A percentile compares a stretch with the other conserved stretches of the same genome.
phyloP scores from a whole-genome alignment of 2,888 invertebrate species.

The Diploptera punctata region DNA sequence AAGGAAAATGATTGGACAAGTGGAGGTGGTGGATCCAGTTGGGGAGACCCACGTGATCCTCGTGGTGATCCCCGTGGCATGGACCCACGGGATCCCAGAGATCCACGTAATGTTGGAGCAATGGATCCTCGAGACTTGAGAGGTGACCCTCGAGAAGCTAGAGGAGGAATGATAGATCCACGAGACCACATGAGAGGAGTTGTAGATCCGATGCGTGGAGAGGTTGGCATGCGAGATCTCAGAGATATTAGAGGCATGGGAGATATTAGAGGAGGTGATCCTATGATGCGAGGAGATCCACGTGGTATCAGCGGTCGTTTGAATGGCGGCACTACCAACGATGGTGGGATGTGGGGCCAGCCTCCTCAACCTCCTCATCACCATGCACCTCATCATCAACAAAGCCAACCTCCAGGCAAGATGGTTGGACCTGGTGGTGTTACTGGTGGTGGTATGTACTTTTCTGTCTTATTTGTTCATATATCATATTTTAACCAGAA shows the following conservation, averaged over 20 bases:
- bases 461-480: background rate
- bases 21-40: constrained; percentile 58
- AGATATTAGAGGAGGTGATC: constrained; percentile 62
- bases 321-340: constrained; percentile 72
- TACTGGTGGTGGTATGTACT: constrained; percentile 49
- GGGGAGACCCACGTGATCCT: constrained; percentile 49
- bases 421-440: constrained; percentile 50
- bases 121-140: constrained; percentile 66
- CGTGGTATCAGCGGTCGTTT: constrained; percentile 83
- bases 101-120: constrained; percentile 46
- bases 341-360: constrained; percentile 74
- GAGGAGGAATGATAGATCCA: constrained; percentile 55
- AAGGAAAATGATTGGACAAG: constrained; percentile 68
- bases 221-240: constrained; percentile 35
- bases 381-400: constrained; percentile 57
- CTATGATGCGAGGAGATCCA: constrained; percentile 68
- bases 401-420: constrained; percentile 58
- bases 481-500: too few relatives aligned
- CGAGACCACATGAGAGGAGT: constrained; percentile 55
- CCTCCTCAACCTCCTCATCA: constrained; percentile 57
- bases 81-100: constrained; percentile 63
- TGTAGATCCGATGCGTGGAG: constrained; percentile 52
- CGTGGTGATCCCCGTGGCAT: constrained; percentile 60
- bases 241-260: constrained; percentile 53
- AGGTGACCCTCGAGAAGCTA: constrained; percentile 51